These are phyloP conservation scores for Otus sunia DNA, from an alignment of 2,113 vertebrate species.

Conservation along the genomic window DNA sequence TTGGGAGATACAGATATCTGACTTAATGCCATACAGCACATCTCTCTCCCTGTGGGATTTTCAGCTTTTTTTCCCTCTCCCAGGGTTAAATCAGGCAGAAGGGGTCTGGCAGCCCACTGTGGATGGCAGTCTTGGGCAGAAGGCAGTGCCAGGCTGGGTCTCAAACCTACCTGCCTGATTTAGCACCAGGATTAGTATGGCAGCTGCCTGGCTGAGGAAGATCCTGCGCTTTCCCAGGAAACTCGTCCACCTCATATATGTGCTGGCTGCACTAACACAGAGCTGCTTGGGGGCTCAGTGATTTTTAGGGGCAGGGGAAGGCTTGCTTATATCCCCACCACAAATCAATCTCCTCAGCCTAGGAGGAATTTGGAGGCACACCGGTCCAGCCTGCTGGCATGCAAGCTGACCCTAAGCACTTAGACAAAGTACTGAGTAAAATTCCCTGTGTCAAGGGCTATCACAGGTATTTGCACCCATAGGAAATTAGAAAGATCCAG, in stretches of 20 bases:
- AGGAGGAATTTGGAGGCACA: neutral
- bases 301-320: neutral
- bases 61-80: neutral
- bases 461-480: neutral
- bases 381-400: neutral
- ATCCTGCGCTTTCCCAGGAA: neutral
- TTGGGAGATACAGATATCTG: neutral
- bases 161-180: neutral
- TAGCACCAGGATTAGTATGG: neutral
- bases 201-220: neutral
- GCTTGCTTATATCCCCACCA: neutral
- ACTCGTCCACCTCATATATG: neutral
- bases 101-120: neutral
- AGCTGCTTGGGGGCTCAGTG: neutral
- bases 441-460: neutral
- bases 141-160: neutral
- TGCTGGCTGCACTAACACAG: neutral
- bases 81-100: neutral
- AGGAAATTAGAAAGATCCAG: neutral
- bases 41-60: neutral
- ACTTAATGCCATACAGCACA: neutral
- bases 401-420: neutral
- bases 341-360: neutral
- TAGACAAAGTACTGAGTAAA: neutral
- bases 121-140: neutral